A percentile compares a stretch with the other conserved stretches of the same genome.
Evolutionary conservation across 2,888 invertebrate genomes (phyloP).

Genomic region (Rotaria socialis): DNA sequence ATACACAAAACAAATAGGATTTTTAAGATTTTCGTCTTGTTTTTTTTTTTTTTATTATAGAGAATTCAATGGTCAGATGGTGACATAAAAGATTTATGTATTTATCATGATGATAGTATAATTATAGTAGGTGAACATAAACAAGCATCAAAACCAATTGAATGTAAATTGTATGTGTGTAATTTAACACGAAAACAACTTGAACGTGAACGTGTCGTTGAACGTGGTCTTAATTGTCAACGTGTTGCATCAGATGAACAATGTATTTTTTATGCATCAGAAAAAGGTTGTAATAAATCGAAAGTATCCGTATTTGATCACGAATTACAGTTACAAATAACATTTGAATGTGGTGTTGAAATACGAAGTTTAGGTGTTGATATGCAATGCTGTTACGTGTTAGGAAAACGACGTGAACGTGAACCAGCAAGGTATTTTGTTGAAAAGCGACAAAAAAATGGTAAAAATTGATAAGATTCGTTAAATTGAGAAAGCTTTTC

Average conservation of each 20-base stretch:
- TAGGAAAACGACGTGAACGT: conserved; percentile 15
- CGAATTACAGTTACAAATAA: conserved; percentile 25
- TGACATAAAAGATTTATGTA: conserved; percentile 35
- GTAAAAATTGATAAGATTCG: background rate
- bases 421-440: conserved; percentile 27
- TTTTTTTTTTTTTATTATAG: background rate
- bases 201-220: conserved; percentile 29
- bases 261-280: conserved; percentile 15
- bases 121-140: conserved; percentile 33
- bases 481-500: background rate
- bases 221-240: conserved; percentile 37
- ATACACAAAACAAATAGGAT: background rate
- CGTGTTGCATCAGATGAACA: conserved; percentile 29
- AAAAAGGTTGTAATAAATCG: conserved; percentile 36
- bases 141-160: conserved; percentile 27
- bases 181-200: conserved; percentile 35
- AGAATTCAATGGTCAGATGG: conserved; percentile 37
- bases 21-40: background rate
- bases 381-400: background rate
- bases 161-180: conserved; percentile 36
- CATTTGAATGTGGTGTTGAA: conserved; percentile 25
- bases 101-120: conserved; percentile 37
- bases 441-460: conserved; percentile 29
- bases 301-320: conserved; percentile 20
- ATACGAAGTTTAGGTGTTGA: background rate